phyloP scores from a whole-genome alignment of 2,888 invertebrate genomes.

The Ormyrus pomaceus region DNA sequence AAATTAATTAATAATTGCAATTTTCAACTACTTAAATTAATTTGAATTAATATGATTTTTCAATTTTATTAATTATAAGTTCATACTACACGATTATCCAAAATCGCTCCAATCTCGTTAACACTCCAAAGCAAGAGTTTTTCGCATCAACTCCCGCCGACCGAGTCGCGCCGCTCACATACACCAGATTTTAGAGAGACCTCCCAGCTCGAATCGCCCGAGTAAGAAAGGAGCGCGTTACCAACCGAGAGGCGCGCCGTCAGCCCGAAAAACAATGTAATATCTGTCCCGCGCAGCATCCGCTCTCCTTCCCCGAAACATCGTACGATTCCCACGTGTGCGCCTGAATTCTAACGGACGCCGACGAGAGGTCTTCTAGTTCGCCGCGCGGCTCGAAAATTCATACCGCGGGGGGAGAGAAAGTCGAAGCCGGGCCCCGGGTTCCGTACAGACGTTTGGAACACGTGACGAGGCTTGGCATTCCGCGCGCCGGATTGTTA shows the following conservation, averaged over 20 bases:
- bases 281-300: background rate
- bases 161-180: too few relatives aligned
- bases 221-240: background rate
- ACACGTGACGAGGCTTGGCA: background rate
- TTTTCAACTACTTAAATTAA: too few relatives aligned
- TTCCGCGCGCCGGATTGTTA: background rate
- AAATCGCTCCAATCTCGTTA: too few relatives aligned
- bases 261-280: slow-evolving; percentile 16
- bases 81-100: too few relatives aligned
- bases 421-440: background rate
- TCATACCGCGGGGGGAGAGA: background rate
- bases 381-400: background rate
- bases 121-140: too few relatives aligned
- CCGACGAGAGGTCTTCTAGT: background rate
- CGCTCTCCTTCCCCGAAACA: background rate
- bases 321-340: too few relatives aligned
- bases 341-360: background rate
- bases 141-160: too few relatives aligned
- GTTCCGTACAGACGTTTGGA: background rate
- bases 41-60: too few relatives aligned
- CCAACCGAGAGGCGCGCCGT: slow-evolving; percentile 8
- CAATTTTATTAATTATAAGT: too few relatives aligned
- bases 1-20: too few relatives aligned
- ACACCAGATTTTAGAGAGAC: too few relatives aligned
- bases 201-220: too few relatives aligned